Base-by-base conservation (phyloP, 1,140 invertebrate species). In the Pygmarrhopalites habei region DNA sequence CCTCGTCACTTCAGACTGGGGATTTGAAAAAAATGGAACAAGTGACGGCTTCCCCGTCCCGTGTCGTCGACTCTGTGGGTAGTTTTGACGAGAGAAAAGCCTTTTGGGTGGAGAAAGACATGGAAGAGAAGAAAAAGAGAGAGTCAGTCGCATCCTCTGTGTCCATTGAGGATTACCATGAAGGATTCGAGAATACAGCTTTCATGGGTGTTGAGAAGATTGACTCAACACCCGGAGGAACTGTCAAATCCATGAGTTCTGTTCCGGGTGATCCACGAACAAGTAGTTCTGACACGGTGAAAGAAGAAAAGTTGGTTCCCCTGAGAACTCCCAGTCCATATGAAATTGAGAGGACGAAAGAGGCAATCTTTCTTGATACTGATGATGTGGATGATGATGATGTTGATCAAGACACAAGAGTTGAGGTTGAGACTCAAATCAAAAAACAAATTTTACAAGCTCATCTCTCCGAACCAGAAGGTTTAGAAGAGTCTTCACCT, bases 391-490 rank as follows among this genome's bases (percentile, higher is more conserved):
- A 60, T 17, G 62, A 80, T 77, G 65, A 73, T 75, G 61, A 56
- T 56, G 23, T 56, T 41, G 53, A 56, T 21, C 53, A 56, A 56
- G 53, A 56, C 19, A 56, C 53, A 10, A 5, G 53, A 19, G n/a
- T 56, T 21, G 76, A 74, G 60, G 79, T 77, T 68, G 79, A 79
- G 72, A 73, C 75, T 65, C 78, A 79, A 72, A 78, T 78, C 7
- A 77, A 76, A 64, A 77, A 79, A 67, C 78, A 79, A 70, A 75
- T 79, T 72, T 75, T 78, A 12, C 75, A 77, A 58, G 76, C 78
- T 62, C 76, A 80, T 59, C 69, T 79, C 19, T 75, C 75, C 63
- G 69, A 79, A 19, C 75, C 75, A 64, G 73, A 72, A 21, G 77
- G 74, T 25, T 77, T 78, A 70, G 78, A 80, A 72, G 79, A 79